Conservation (phyloP, 2,888 invertebrate genomes). For the Xestoiulus laeticollis region DNA sequence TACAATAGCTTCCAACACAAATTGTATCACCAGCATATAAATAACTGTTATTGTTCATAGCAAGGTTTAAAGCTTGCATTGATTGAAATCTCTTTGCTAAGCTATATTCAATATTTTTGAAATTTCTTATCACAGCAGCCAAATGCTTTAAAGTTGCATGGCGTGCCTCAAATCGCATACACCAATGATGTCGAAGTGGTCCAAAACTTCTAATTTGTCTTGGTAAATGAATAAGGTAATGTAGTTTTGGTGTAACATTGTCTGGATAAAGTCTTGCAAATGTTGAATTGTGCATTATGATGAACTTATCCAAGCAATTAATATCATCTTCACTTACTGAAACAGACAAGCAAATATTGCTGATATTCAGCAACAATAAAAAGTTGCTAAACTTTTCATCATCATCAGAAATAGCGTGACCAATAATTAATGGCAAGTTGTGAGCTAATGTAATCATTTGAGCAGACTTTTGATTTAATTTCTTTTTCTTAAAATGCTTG, state of each 20-base stretch:
- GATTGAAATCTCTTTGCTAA: neutral
- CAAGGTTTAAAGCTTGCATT: neutral
- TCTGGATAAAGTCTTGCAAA: slow-evolving; percentile 7
- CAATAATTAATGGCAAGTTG: neutral
- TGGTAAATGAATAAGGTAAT: neutral
- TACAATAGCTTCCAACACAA: neutral
- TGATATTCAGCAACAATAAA: neutral
- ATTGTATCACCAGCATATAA: neutral
- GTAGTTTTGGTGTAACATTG: neutral
- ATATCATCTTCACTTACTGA: neutral
- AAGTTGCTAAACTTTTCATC: neutral
- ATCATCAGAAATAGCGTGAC: neutral
- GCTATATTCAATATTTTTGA: slow-evolving; percentile 30
- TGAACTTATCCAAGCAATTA: neutral
- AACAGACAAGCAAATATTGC: neutral
- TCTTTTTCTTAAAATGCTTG: neutral
- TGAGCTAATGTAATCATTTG: neutral
- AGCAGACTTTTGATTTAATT: neutral
- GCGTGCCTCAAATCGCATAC: slow-evolving; percentile 23
- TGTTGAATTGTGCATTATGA: neutral
- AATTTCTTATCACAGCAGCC: slow-evolving; percentile 27
- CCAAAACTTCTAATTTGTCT: slow-evolving; percentile 20
- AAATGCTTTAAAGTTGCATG: slow-evolving; percentile 21
- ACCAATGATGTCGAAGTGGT: slow-evolving; percentile 23
- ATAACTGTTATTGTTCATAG: neutral